Evolutionary conservation across 2,797 vertebrate genomes (phyloP).

Genomic region (Gallinago nigripennis): DNA sequence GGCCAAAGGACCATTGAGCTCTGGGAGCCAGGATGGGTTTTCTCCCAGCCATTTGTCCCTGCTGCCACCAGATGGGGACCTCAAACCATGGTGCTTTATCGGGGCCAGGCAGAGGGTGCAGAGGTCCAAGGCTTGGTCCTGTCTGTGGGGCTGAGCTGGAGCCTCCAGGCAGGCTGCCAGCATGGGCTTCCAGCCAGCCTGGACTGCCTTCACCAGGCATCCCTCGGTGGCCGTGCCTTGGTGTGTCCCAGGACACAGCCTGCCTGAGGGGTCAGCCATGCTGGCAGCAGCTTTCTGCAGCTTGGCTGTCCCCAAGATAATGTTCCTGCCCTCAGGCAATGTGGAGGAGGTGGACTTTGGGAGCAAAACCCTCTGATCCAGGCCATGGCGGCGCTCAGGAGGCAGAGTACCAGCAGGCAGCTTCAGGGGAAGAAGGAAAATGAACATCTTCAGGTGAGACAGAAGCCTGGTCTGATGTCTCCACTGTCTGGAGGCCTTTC

Average conservation of each 20-base stretch:
- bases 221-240: accelerated
- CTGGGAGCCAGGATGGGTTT: accelerated
- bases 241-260: neutral
- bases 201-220: neutral
- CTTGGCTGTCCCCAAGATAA: no score
- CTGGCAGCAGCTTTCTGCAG: neutral
- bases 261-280: accelerated
- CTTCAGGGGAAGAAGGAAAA: neutral
- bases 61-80: slow-evolving; percentile 58
- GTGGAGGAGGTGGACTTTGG: neutral
- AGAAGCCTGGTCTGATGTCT: neutral
- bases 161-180: neutral
- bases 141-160: neutral
- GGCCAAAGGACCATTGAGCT: accelerated
- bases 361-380: neutral
- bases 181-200: neutral
- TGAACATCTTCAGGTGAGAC: neutral
- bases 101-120: neutral
- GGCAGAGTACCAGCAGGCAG: neutral
- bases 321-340: accelerated
- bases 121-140: neutral
- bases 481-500: neutral
- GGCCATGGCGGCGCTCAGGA: neutral
- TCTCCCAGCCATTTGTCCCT: neutral
- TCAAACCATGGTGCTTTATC: neutral